A percentile compares a stretch with the other conserved stretches of the same genome.
Evolutionary conservation across 2,113 vertebrate genomes (phyloP).

Genomic region (Terrapene triunguis): DNA sequence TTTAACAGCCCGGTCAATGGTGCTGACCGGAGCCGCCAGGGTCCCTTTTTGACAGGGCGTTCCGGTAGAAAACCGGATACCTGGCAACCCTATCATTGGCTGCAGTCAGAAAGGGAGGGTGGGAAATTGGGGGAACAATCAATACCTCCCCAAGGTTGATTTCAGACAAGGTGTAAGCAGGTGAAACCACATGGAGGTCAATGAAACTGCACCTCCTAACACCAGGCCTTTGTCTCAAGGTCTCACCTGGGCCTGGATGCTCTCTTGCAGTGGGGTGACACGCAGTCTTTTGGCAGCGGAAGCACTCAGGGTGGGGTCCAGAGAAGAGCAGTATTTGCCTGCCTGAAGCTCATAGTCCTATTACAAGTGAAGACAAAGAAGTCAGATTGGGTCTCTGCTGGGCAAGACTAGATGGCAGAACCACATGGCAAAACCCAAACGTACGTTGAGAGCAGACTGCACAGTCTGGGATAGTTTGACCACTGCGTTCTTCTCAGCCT

Average conservation of each 20-base stretch:
- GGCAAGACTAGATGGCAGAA: not conserved
- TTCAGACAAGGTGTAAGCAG: not conserved
- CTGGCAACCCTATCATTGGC: not conserved
- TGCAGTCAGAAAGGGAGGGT: not conserved
- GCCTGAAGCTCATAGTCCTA: constrained; percentile 91
- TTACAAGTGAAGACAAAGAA: constrained; percentile 15
- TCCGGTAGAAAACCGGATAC: too few relatives aligned
- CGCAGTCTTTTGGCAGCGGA: constrained; percentile 77
- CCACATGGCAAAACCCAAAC: not conserved
- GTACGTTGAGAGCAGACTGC: constrained; percentile 87
- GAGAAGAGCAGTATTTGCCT: constrained; percentile 87
- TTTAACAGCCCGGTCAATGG: too few relatives aligned
- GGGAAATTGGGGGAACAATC: not conserved
- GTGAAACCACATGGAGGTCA: not conserved
- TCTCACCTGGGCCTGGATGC: constrained; percentile 89
- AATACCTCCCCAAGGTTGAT: not conserved
- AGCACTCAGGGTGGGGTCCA: constrained; percentile 78
- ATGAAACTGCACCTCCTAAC: not conserved
- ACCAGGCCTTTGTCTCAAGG: not conserved
- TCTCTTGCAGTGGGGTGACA: constrained; percentile 82
- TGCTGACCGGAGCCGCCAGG: too few relatives aligned
- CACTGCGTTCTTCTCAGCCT: constrained; percentile 82
- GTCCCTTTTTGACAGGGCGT: too few relatives aligned
- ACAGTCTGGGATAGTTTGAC: constrained; percentile 86
- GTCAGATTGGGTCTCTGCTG: not conserved